Percentiles rank a stretch among this genome's conserved stretches.
These are phyloP conservation scores for Actenoides hombroni DNA, from an alignment of 2,113 vertebrate genomes.

Conservation along the genomic window DNA sequence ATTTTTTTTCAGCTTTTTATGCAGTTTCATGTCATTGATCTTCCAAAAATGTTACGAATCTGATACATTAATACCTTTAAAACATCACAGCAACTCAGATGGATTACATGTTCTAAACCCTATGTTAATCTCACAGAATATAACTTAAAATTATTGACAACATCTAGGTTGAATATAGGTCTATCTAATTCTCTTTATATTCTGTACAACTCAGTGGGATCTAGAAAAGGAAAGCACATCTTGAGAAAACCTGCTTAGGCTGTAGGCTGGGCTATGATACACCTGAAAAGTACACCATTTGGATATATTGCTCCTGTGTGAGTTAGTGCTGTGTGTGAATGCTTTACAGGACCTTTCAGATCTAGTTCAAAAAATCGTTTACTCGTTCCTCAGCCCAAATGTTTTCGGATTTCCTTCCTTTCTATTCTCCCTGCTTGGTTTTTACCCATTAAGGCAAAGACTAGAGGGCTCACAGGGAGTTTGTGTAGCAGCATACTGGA, in stretches of 20 bases:
- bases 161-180: neutral
- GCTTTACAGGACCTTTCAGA: neutral
- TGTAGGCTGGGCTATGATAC: neutral
- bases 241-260: neutral
- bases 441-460: neutral
- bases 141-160: neutral
- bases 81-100: neutral
- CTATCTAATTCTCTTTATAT: neutral
- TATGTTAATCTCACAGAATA: neutral
- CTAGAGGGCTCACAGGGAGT: neutral
- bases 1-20: neutral
- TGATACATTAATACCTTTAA: neutral
- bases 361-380: fast-evolving
- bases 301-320: neutral
- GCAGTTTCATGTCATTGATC: neutral
- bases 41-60: neutral
- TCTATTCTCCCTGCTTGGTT: neutral
- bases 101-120: neutral
- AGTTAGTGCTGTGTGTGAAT: neutral
- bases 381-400: neutral
- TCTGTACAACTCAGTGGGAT: neutral
- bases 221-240: neutral
- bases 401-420: neutral
- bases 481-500: neutral
- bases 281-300: neutral